These are phyloP conservation scores for Otis tarda DNA, from an alignment of 2,113 vertebrate genomes.

Conservation along the genomic window DNA sequence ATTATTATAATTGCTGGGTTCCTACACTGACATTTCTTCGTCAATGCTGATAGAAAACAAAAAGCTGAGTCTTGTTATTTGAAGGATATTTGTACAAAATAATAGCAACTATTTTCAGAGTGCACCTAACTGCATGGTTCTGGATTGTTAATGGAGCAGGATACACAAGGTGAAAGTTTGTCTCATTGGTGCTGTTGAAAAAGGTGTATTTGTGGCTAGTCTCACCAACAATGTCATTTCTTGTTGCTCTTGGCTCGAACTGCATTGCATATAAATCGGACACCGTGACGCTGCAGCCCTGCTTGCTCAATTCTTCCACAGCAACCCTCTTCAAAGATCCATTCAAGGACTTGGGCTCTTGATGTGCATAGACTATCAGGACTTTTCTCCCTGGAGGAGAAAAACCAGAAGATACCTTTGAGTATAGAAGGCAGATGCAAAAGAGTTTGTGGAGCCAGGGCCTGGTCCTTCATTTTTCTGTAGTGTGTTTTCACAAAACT, in stretches of 20 bases:
- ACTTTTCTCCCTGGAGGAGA: slow-evolving; percentile 71
- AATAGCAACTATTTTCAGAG: neutral
- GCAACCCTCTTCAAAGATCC: slow-evolving; percentile 70
- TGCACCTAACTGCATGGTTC: neutral
- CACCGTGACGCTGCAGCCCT: slow-evolving; percentile 69
- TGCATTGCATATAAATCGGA: slow-evolving; percentile 77
- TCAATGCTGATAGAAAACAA: neutral
- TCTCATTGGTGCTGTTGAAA: fast-evolving
- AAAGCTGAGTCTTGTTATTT: neutral
- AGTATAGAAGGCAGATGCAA: neutral
- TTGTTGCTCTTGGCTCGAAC: slow-evolving; percentile 76
- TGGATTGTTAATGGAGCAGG: neutral
- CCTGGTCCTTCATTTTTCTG: neutral
- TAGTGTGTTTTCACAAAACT: neutral
- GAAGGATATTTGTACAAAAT: neutral
- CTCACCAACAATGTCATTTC: slow-evolving; percentile 73
- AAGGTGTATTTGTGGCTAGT: neutral
- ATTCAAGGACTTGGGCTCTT: slow-evolving; percentile 78
- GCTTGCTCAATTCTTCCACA: slow-evolving; percentile 64
- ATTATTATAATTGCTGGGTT: neutral
- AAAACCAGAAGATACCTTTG: neutral
- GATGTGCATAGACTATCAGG: slow-evolving; percentile 78
- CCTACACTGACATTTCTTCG: neutral
- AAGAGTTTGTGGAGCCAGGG: neutral
- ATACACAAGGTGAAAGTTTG: neutral